A percentile compares a stretch with the other conserved stretches of the same genome.
These are phyloP conservation scores for Sprattus sprattus DNA, from an alignment of 2,113 vertebrate genomes.

Conservation along the genomic window DNA sequence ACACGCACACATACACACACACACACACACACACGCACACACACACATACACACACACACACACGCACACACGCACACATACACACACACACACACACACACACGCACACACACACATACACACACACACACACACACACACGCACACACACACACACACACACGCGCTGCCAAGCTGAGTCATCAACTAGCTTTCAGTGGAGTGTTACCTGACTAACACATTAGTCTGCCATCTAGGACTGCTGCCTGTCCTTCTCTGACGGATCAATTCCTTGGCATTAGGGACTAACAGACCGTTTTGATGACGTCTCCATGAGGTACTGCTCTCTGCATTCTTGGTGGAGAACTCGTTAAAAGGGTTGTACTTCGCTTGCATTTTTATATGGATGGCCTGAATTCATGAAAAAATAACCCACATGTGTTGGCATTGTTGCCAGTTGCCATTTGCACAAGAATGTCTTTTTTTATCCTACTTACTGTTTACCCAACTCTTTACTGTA, in stretches of 20 bases:
- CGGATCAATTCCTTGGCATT: background rate
- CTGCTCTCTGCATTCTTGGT: background rate
- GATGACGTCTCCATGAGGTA: background rate
- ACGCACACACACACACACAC: background rate
- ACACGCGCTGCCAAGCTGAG: background rate
- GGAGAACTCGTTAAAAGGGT: background rate
- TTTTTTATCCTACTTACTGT: too few relatives aligned
- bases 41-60: background rate
- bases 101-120: background rate
- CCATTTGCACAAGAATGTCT: too few relatives aligned
- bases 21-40: background rate
- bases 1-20: background rate
- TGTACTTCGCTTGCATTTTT: too few relatives aligned
- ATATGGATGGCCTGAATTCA: too few relatives aligned
- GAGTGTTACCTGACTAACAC: conserved; percentile 10
- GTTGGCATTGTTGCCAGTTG: too few relatives aligned
- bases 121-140: background rate
- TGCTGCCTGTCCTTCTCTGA: conserved; percentile 8
- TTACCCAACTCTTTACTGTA: too few relatives aligned
- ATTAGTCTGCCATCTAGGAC: conserved; percentile 12
- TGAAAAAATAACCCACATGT: background rate
- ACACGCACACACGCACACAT: background rate
- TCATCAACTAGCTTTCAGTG: background rate
- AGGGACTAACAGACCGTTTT: background rate
- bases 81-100: too few relatives aligned